Percentiles rank a stretch among this genome's conserved stretches.
Evolutionary conservation across 1,140 invertebrate species (phyloP).

Genomic region (Tyrophagus putrescentiae): DNA sequence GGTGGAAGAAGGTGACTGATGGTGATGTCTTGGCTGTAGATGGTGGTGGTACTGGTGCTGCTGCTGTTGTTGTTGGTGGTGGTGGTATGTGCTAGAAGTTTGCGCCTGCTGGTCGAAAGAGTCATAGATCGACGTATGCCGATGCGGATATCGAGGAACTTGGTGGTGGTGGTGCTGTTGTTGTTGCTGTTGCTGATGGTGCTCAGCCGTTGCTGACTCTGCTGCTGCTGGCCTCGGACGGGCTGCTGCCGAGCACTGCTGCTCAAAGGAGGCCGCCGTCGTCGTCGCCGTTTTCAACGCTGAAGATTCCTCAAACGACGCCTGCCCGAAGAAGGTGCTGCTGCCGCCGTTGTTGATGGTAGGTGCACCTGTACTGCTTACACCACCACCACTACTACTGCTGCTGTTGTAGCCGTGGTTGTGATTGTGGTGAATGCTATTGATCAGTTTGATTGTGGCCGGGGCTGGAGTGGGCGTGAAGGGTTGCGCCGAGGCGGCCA

Average conservation of each 20-base stretch:
- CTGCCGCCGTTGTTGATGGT: too few species aligned
- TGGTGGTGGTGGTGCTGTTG: neutral
- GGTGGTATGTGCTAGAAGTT: neutral
- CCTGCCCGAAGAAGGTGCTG: too few species aligned
- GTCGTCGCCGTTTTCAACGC: neutral
- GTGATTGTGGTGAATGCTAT: too few species aligned
- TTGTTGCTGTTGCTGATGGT: neutral
- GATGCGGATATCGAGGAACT: neutral
- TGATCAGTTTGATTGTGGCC: constrained; percentile 2
- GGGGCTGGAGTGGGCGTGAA: neutral
- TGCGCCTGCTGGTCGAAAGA: neutral
- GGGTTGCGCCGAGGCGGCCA: too few species aligned
- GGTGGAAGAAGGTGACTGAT: neutral
- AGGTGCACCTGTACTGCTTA: too few species aligned
- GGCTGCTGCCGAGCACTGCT: neutral
- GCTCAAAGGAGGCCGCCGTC: neutral
- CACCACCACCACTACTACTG: too few species aligned
- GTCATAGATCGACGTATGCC: neutral
- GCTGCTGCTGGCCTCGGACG: neutral
- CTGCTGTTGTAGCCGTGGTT: too few species aligned
- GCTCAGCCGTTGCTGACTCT: too few species aligned
- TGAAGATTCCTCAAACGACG: too few species aligned
- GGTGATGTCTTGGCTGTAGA: neutral
- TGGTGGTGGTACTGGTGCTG: neutral
- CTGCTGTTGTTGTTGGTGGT: neutral